These are phyloP conservation scores for Nomada fabriciana DNA, from an alignment of 2,888 invertebrate genomes.

Conservation along the genomic window DNA sequence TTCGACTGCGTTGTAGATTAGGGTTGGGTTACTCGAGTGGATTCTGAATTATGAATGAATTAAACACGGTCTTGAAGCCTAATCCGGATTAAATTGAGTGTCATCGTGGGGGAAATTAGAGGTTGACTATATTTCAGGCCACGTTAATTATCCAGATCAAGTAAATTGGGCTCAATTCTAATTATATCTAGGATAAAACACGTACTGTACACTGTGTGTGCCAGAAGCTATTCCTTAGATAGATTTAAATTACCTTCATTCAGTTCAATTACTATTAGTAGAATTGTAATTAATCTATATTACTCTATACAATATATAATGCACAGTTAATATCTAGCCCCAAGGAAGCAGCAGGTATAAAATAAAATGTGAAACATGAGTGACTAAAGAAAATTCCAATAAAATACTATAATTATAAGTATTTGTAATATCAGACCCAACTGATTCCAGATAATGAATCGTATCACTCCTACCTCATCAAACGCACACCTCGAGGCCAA, in stretches of 20 bases:
- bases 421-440: too few species aligned
- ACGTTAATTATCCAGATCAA: neutral
- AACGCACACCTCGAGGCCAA: neutral
- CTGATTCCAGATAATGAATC: too few species aligned
- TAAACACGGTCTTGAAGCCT: neutral
- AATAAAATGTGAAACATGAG: too few species aligned
- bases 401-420: too few species aligned
- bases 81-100: neutral
- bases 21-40: neutral
- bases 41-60: neutral
- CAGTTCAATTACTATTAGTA: conserved; percentile 2
- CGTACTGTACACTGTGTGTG: too few species aligned
- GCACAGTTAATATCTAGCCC: too few species aligned
- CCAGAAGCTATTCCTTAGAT: neutral
- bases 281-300: neutral
- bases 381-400: too few species aligned
- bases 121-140: neutral
- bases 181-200: too few species aligned
- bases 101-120: neutral
- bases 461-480: too few species aligned
- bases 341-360: too few species aligned
- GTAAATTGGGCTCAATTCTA: neutral
- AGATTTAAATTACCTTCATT: neutral
- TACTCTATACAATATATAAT: too few species aligned
- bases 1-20: too few species aligned